phyloP scores from a whole-genome alignment of 1,140 invertebrate species.

The Pectinophora gossypiella region DNA sequence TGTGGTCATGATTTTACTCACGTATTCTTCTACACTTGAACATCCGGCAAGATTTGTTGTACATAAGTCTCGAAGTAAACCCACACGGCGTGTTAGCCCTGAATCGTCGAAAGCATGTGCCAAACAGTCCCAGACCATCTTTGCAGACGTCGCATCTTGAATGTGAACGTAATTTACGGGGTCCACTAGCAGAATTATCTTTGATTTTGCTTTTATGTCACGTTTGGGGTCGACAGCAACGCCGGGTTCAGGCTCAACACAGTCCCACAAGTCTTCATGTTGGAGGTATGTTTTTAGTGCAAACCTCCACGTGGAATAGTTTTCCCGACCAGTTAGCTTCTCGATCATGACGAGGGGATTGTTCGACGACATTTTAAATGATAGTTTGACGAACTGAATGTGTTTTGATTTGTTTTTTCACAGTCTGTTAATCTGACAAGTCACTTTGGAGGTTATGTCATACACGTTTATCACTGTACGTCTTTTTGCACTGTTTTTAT shows the following conservation, averaged over 20 bases:
- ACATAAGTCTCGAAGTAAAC: constrained; percentile 22
- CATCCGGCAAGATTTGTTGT: constrained; percentile 24
- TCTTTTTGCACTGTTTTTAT: too few relatives aligned
- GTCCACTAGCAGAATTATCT: background rate
- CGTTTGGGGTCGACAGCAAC: background rate
- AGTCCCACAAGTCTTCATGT: background rate
- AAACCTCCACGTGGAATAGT: background rate
- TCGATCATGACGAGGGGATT: background rate
- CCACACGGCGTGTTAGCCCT: constrained; percentile 31
- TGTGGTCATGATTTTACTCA: constrained; percentile 33
- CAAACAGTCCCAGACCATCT: constrained; percentile 31
- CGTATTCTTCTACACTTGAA: constrained; percentile 10
- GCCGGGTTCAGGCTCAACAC: too few relatives aligned
- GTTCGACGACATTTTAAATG: background rate
- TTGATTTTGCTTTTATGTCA: background rate
- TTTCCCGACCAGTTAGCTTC: background rate
- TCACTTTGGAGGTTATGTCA: too few relatives aligned
- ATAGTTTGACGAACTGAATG: too few relatives aligned
- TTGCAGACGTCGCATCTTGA: constrained; percentile 19
- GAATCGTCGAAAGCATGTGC: constrained; percentile 28
- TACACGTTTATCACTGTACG: too few relatives aligned
- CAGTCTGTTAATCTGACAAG: too few relatives aligned
- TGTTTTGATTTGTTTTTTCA: too few relatives aligned
- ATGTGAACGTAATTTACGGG: constrained; percentile 26
- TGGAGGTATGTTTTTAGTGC: background rate